These are phyloP conservation scores for Chaetodon auriga DNA, from an alignment of 2,113 vertebrate species.

Conservation along the genomic window DNA sequence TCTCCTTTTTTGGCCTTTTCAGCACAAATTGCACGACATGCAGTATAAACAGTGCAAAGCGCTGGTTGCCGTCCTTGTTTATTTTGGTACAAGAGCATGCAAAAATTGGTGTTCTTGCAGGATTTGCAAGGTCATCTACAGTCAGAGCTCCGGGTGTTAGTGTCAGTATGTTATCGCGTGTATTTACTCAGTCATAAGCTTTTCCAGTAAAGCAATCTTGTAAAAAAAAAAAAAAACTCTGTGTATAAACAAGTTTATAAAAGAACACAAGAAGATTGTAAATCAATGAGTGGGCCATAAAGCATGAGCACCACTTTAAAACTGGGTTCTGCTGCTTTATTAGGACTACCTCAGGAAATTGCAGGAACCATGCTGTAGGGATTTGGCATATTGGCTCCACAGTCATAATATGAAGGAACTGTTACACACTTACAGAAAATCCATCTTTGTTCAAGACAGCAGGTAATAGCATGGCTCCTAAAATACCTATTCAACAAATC, in stretches of 20 bases:
- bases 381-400: constrained; percentile 9
- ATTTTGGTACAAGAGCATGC: background rate
- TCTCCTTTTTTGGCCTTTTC: background rate
- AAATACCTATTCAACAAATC: background rate
- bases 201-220: background rate
- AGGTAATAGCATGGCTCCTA: constrained; percentile 7
- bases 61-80: background rate
- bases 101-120: background rate
- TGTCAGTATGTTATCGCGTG: too few relatives aligned
- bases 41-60: background rate
- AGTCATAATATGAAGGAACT: background rate
- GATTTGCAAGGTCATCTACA: background rate
- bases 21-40: background rate
- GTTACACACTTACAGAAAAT: background rate
- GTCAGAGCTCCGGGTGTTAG: background rate
- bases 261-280: background rate
- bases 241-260: background rate
- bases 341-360: constrained; percentile 26
- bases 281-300: background rate
- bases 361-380: background rate
- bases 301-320: background rate
- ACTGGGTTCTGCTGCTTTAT: constrained; percentile 5
- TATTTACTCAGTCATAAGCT: too few relatives aligned
- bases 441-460: background rate
- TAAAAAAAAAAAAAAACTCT: background rate